Conservation (phyloP, 2,113 vertebrate genomes). For the Panthera tigris region DNA sequence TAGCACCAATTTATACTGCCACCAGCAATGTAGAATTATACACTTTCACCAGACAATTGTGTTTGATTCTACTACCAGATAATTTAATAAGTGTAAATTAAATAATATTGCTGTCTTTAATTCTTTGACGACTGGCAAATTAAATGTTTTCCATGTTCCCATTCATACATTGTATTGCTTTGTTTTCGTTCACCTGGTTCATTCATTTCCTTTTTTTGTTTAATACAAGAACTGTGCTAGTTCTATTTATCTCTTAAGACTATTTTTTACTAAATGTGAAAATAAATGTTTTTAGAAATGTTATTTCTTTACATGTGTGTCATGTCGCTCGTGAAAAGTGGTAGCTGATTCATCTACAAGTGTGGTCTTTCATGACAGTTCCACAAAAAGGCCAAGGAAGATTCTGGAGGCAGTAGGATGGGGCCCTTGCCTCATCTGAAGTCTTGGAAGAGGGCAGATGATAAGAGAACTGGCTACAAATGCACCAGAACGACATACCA, state of each 20-base stretch:
- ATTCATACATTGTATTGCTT: neutral
- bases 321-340: neutral
- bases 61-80: neutral
- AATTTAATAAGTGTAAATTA: neutral
- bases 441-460: neutral
- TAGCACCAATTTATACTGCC: neutral
- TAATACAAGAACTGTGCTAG: neutral
- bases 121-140: neutral
- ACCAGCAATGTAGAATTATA: neutral
- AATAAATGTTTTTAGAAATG: too few species aligned
- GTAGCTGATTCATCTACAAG: neutral
- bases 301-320: neutral
- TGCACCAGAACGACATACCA: neutral
- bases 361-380: neutral
- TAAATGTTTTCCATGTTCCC: neutral
- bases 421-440: neutral
- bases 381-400: neutral
- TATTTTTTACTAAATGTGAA: neutral
- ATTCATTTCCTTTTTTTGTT: conserved; percentile 5
- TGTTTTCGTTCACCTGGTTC: neutral
- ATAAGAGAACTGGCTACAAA: neutral
- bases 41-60: neutral
- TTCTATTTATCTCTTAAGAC: neutral
- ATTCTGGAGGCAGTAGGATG: neutral
- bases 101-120: neutral